These are phyloP conservation scores for Corythoichthys haematopterus DNA, from an alignment of 2,113 vertebrate species.

Conservation along the genomic window DNA sequence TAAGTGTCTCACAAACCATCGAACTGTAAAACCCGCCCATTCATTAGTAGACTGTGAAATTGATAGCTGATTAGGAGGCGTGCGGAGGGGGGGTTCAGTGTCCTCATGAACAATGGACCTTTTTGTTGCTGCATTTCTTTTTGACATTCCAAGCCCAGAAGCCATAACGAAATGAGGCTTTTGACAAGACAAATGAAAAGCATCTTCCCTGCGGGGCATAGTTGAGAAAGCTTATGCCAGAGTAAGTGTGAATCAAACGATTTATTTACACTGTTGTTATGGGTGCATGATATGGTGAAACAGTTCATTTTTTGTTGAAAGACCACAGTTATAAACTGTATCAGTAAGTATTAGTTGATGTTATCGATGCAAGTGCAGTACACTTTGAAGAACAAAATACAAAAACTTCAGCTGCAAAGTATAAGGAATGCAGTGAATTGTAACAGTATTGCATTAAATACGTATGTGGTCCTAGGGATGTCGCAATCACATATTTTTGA, in stretches of 20 bases:
- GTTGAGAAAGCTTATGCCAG: conserved; percentile 10
- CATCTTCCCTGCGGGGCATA: conserved; percentile 32
- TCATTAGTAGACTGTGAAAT: conserved; percentile 11
- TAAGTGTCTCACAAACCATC: conserved; percentile 12
- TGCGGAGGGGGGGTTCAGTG: conserved; percentile 34
- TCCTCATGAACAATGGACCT: conserved; percentile 34
- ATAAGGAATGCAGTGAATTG: too few species aligned
- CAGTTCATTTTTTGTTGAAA: conserved; percentile 19
- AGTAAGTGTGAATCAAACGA: conserved; percentile 17
- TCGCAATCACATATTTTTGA: too few species aligned
- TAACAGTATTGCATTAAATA: too few species aligned
- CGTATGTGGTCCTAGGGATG: too few species aligned
- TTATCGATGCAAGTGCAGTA: not conserved
- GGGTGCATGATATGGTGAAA: not conserved
- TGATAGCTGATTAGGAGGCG: conserved; percentile 36
- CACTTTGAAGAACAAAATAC: too few species aligned
- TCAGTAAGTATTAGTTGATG: not conserved
- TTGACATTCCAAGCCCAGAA: conserved; percentile 26
- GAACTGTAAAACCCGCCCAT: conserved; percentile 1
- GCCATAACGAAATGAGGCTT: conserved; percentile 35
- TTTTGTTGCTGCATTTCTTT: conserved; percentile 22
- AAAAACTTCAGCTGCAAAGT: too few species aligned
- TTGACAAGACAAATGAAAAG: conserved; percentile 30
- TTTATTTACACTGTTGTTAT: conserved; percentile 9
- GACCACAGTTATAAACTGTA: not conserved